These are phyloP conservation scores for Calephelis perditalis DNA, from an alignment of 2,888 invertebrate species.

Conservation along the genomic window DNA sequence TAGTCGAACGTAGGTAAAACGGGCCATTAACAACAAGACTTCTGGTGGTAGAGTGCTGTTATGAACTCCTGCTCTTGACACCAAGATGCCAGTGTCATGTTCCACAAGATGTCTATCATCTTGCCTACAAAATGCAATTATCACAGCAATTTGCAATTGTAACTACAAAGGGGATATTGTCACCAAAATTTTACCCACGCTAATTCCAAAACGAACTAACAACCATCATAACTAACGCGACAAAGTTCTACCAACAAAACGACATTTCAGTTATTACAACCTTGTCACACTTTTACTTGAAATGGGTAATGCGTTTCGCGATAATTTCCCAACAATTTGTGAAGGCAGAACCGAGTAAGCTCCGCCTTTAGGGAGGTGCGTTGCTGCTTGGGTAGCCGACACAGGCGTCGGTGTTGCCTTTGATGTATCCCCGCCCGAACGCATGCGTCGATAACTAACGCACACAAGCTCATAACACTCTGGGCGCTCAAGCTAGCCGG, in stretches of 20 bases:
- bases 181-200: slow-evolving; percentile 60
- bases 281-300: slow-evolving; percentile 34
- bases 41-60: too few relatives aligned
- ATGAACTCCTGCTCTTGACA: too few relatives aligned
- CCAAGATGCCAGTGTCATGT: too few relatives aligned
- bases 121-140: slow-evolving; percentile 66
- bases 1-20: too few relatives aligned
- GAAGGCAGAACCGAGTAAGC: slow-evolving; percentile 69
- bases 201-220: slow-evolving; percentile 43
- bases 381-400: slow-evolving; percentile 70
- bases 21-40: too few relatives aligned
- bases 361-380: slow-evolving; percentile 71
- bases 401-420: slow-evolving; percentile 63
- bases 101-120: too few relatives aligned
- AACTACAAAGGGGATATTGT: slow-evolving; percentile 56
- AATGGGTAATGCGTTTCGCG: slow-evolving; percentile 47
- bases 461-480: slow-evolving; percentile 72
- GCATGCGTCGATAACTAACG: slow-evolving; percentile 61
- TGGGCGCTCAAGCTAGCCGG: slow-evolving; percentile 72
- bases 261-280: slow-evolving; percentile 38
- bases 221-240: slow-evolving; percentile 31
- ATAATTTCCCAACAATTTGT: slow-evolving; percentile 60
- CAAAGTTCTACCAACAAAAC: slow-evolving; percentile 41
- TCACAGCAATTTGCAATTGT: slow-evolving; percentile 68
- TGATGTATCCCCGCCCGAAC: slow-evolving; percentile 60